Base-by-base conservation (phyloP, 2,113 vertebrate species). In the Bubo bubo region DNA sequence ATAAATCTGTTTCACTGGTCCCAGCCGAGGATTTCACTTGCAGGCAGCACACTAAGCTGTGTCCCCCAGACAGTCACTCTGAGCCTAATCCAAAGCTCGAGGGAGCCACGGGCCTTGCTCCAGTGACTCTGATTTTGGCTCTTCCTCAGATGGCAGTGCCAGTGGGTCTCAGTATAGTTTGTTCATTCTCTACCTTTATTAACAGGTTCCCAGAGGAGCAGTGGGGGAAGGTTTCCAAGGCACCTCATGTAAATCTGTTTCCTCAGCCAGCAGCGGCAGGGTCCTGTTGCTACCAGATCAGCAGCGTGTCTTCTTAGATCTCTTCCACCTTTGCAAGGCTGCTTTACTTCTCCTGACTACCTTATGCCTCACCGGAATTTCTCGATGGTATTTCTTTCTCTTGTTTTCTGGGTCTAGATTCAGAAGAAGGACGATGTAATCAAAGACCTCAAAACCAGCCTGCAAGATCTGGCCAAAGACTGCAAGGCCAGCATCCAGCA, bases 351-450 rank as follows among this genome's bases (percentile, higher is more conserved):
- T 94, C 28, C 49, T 63, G 72, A 26, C 32, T 43, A 32, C 37
- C 21, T 34, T 10, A 39, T 6, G 9, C 11, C 37, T 82, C 64
- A 43, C 21, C 1, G 6, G 10, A n/a, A 37, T n/a, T 66, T 62
- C 64, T 77, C 2, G 0, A 10, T 5, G 17, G 4, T 30, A 15
- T 80, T 92, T 53, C 71, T 90, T 30, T 37, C n/a, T 59, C 52
- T 66, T 52, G 18, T 88, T 41, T 41, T 52, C 74, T 73, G 43
- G 14, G 28, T 60, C 34, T 95, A 99, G 99, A 95, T 99, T 89
- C 96, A 97, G 35, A 97, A 90, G 88, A 98, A 97, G 86, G 98
- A 98, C 34, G 79, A 93, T 12, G 43, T 76, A 8, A 98, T 99
- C 22, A 72, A 98, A 47, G 83, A 97, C 6, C 97, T 98, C 88